Evolutionary conservation across 2,113 vertebrate genomes (phyloP).

Genomic region (Trichechus manatus): DNA sequence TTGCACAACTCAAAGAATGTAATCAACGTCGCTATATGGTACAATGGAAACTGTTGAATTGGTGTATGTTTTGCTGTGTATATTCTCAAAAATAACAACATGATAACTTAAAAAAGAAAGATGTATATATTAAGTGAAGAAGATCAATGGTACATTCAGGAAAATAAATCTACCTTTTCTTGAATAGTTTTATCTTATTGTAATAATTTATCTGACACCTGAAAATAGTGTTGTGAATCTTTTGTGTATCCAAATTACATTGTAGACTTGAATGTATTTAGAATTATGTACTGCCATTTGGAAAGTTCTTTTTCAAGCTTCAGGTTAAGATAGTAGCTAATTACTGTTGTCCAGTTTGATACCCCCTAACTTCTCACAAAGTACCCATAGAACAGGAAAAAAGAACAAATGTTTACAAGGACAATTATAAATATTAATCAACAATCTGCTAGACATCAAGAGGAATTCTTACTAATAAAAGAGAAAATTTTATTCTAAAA

Average conservation of each 20-base stretch:
- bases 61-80: too few species aligned
- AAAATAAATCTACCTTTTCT: not conserved
- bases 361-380: not conserved
- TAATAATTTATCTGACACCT: not conserved
- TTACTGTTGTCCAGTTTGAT: not conserved
- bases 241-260: not conserved
- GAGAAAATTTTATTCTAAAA: not conserved
- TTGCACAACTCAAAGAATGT: too few species aligned
- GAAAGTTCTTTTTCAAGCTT: not conserved
- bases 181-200: not conserved
- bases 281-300: not conserved
- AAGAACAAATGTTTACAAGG: not conserved
- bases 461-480: not conserved
- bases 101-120: too few species aligned
- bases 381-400: not conserved
- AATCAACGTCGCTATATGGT: too few species aligned
- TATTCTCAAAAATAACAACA: too few species aligned
- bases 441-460: not conserved
- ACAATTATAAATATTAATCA: conserved; percentile 33
- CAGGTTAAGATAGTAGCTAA: not conserved
- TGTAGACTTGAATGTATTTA: not conserved
- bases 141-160: not conserved
- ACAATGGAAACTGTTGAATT: too few species aligned
- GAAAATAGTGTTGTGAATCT: not conserved
- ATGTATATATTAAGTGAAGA: not conserved